Conservation (phyloP, 2,797 vertebrate species). For the Netta rufina region DNA sequence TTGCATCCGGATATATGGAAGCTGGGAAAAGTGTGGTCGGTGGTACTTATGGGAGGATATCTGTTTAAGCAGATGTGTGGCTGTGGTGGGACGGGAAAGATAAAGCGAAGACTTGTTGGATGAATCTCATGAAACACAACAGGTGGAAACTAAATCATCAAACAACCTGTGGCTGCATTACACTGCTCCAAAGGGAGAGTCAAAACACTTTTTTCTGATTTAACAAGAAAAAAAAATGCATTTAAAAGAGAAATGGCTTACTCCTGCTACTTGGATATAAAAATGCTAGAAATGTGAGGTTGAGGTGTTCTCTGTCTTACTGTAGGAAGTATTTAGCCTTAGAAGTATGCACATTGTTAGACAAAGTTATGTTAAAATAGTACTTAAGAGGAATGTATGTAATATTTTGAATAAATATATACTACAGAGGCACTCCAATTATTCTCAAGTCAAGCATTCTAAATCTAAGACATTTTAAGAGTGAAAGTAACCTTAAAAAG, state of each 20-base stretch:
- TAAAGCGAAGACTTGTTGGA: background rate
- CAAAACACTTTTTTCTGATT: background rate
- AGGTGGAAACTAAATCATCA: background rate
- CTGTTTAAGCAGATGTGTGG: rapidly evolving
- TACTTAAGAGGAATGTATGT: background rate
- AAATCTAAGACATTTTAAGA: background rate
- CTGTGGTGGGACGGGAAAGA: background rate
- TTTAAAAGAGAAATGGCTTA: background rate
- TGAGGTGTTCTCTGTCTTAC: background rate
- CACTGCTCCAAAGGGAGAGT: background rate
- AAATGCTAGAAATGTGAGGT: background rate
- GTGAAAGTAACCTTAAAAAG: background rate
- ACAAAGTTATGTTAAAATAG: background rate
- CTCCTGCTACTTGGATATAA: background rate
- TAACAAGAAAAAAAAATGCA: background rate
- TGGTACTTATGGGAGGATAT: background rate
- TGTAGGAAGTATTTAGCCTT: background rate
- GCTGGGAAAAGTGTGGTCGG: background rate
- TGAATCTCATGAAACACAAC: background rate
- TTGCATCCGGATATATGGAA: background rate
- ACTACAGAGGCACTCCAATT: background rate
- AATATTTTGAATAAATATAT: background rate
- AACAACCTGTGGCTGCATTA: background rate
- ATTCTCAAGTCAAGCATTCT: background rate
- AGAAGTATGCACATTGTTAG: background rate